These are phyloP conservation scores for Psylliodes chrysocephalus DNA, from an alignment of 2,888 invertebrate species.

Conservation along the genomic window DNA sequence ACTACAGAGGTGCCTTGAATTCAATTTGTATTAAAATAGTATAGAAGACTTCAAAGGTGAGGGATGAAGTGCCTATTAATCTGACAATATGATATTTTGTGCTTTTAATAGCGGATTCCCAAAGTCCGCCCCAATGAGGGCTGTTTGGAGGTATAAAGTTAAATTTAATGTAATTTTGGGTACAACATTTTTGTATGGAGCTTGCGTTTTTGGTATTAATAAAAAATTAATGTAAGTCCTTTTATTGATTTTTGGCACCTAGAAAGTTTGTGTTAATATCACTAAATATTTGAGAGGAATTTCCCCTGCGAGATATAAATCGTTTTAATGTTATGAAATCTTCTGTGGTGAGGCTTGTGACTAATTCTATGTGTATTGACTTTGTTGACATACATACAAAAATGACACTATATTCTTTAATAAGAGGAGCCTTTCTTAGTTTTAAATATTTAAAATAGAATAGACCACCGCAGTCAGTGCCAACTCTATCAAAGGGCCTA, in stretches of 20 bases:
- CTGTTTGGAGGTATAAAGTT: background rate
- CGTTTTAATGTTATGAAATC: constrained; percentile 30
- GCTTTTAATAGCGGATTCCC: background rate
- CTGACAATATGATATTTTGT: background rate
- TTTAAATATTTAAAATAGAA: constrained; percentile 35
- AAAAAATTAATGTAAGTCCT: constrained; percentile 18
- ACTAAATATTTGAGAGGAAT: constrained; percentile 17
- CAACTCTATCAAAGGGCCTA: constrained; percentile 36
- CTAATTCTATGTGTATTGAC: constrained; percentile 31
- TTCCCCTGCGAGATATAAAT: constrained; percentile 33
- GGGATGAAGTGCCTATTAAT: background rate
- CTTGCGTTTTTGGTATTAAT: background rate
- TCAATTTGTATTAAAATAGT: background rate
- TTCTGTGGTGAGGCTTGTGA: constrained; percentile 25
- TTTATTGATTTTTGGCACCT: constrained; percentile 17
- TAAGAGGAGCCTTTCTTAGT: constrained; percentile 30
- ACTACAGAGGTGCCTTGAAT: background rate
- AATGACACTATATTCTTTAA: constrained; percentile 27
- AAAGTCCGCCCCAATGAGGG: background rate
- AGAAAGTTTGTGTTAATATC: background rate
- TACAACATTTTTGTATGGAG: background rate
- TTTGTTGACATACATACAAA: constrained; percentile 30
- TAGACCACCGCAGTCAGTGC: constrained; percentile 43
- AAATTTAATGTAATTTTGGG: background rate
- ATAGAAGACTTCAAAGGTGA: background rate